Evolutionary conservation across 2,113 vertebrate genomes (phyloP).

Genomic region (Jaculus jaculus): DNA sequence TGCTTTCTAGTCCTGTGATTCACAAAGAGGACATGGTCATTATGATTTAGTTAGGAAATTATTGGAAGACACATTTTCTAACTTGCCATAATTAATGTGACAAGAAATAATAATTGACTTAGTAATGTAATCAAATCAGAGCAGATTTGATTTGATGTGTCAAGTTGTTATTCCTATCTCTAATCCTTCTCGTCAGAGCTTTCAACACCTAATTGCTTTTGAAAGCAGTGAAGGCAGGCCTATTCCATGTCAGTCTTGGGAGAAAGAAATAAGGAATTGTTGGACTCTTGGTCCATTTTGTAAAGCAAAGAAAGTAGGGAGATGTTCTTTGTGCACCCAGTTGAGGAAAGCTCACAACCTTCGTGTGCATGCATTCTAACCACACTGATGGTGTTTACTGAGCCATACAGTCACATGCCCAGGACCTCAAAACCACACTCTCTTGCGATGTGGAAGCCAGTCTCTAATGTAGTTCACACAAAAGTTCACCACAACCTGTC

Average conservation of each 20-base stretch:
- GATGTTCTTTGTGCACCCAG: background rate
- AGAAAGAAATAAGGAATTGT: constrained; percentile 24
- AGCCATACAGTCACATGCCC: background rate
- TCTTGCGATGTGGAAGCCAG: background rate
- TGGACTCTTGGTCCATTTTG: background rate
- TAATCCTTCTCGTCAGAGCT: constrained; percentile 72
- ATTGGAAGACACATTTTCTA: constrained; percentile 76
- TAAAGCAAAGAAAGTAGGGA: background rate
- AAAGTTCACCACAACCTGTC: background rate
- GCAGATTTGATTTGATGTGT: constrained; percentile 79
- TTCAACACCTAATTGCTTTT: constrained; percentile 78
- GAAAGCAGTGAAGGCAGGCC: constrained; percentile 60
- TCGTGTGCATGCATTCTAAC: background rate
- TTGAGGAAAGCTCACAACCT: background rate
- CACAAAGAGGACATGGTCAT: constrained; percentile 12
- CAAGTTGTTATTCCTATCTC: constrained; percentile 77
- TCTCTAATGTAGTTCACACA: background rate
- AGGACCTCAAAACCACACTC: background rate
- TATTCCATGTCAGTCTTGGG: constrained; percentile 21
- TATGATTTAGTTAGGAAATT: constrained; percentile 71
- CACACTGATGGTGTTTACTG: background rate
- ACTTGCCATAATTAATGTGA: constrained; percentile 80
- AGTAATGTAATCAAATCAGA: constrained; percentile 80
- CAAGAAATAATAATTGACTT: constrained; percentile 82
- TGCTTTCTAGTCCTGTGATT: background rate